Evolutionary conservation across 2,797 vertebrate genomes (phyloP).

Genomic region (Potorous gilbertii): DNA sequence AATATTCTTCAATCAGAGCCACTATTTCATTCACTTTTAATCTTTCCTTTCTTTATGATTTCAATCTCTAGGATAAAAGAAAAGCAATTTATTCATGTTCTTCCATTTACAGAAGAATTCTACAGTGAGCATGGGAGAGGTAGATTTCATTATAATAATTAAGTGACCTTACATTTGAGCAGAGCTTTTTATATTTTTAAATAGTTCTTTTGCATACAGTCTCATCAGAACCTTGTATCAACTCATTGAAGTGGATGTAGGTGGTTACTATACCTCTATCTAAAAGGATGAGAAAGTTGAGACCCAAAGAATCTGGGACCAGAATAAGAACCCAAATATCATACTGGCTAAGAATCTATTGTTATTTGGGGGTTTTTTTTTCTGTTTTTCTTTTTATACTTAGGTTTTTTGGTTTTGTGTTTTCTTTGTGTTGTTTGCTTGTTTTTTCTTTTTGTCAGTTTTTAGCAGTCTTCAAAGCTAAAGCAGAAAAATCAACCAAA

Average conservation of each 20-base stretch:
- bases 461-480: background rate
- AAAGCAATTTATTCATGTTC: background rate
- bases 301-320: background rate
- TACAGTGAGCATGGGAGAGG: background rate
- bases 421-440: constrained; percentile 30
- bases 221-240: background rate
- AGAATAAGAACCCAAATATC: background rate
- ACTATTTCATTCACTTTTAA: constrained; percentile 5
- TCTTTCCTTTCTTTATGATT: background rate
- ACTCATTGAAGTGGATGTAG: background rate
- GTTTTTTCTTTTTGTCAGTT: background rate
- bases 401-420: background rate
- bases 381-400: background rate
- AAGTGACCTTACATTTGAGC: background rate
- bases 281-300: constrained; percentile 8
- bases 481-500: background rate
- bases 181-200: background rate
- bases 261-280: background rate
- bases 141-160: background rate
- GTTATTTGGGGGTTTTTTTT: background rate
- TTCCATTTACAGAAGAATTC: background rate
- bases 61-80: background rate
- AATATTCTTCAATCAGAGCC: constrained; percentile 35
- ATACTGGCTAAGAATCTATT: background rate
- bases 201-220: background rate